These are phyloP conservation scores for Sebastes aleutianus DNA, from an alignment of 2,797 vertebrate genomes.

Conservation along the genomic window DNA sequence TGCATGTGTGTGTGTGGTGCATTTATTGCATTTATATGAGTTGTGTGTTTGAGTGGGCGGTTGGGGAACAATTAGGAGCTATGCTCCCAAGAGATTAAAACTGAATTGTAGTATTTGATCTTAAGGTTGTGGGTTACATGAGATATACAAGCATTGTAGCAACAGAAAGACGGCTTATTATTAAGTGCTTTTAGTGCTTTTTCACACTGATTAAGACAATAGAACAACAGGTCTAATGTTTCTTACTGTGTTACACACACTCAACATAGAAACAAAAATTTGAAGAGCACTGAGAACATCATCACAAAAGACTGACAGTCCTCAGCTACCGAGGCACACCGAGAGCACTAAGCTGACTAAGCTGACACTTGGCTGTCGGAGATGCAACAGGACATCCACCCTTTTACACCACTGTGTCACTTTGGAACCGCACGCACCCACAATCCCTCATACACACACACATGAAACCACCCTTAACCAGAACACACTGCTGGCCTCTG, in stretches of 20 bases:
- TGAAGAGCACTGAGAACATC: neutral
- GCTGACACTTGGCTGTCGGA: conserved; percentile 68
- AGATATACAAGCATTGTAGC: neutral
- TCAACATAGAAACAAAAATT: neutral
- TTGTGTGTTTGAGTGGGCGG: conserved; percentile 35
- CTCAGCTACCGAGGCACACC: neutral
- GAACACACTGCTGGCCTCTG: conserved; percentile 43
- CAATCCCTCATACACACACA: conserved; percentile 17
- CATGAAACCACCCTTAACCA: neutral
- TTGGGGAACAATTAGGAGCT: conserved; percentile 31
- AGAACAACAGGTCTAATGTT: neutral
- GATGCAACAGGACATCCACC: conserved; percentile 65
- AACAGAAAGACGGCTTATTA: neutral
- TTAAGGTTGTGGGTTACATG: neutral
- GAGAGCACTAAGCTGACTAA: conserved; percentile 51
- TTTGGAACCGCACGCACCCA: conserved; percentile 38
- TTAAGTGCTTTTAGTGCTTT: neutral
- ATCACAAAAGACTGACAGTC: conserved; percentile 15
- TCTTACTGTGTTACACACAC: neutral
- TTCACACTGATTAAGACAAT: neutral
- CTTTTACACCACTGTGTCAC: conserved; percentile 68
- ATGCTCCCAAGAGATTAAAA: conserved; percentile 20
- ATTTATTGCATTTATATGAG: conserved; percentile 60
- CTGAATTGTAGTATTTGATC: neutral
- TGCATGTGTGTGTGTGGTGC: conserved; percentile 24